Percentiles rank a stretch among this genome's conserved stretches.
Evolutionary conservation across 2,888 invertebrate genomes (phyloP).

Genomic region (Ctenicera cuprea): DNA sequence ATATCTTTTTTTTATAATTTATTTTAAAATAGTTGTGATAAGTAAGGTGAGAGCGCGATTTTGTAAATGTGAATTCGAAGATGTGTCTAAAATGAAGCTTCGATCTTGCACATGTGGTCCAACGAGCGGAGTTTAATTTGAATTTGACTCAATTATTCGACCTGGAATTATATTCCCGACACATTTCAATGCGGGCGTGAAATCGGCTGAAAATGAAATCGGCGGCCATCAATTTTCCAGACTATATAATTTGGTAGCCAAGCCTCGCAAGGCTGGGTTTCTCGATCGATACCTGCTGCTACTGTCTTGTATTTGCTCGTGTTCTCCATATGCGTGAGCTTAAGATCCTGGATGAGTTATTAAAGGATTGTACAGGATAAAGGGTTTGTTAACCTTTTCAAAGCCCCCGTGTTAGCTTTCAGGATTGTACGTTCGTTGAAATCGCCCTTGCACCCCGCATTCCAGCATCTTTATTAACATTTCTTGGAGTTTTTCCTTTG

Average conservation of each 20-base stretch:
- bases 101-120: conserved; percentile 52
- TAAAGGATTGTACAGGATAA: conserved; percentile 57
- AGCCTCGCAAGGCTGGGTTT: conserved; percentile 47
- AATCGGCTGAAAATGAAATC: conserved; percentile 71
- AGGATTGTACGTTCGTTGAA: conserved; percentile 34
- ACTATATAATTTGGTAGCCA: conserved; percentile 67
- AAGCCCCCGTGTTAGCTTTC: conserved; percentile 39
- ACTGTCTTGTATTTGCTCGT: conserved; percentile 51
- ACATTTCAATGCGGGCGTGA: conserved; percentile 69
- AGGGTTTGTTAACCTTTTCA: conserved; percentile 49
- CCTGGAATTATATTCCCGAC: conserved; percentile 69
- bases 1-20: too few species aligned
- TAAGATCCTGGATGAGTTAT: conserved; percentile 59
- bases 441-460: conserved; percentile 17
- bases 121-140: conserved; percentile 64
- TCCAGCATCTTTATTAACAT: conserved; percentile 20
- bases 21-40: too few species aligned
- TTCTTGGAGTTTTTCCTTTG: conserved; percentile 6
- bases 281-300: conserved; percentile 49
- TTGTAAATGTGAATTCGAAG: background rate
- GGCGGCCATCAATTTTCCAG: conserved; percentile 71
- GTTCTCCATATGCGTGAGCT: conserved; percentile 53
- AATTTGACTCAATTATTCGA: conserved; percentile 69
- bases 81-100: conserved; percentile 2
- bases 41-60: background rate